A percentile compares a stretch with the other conserved stretches of the same genome.
phyloP scores from a whole-genome alignment of 1,140 invertebrate genomes.

The Drosophila leontia region DNA sequence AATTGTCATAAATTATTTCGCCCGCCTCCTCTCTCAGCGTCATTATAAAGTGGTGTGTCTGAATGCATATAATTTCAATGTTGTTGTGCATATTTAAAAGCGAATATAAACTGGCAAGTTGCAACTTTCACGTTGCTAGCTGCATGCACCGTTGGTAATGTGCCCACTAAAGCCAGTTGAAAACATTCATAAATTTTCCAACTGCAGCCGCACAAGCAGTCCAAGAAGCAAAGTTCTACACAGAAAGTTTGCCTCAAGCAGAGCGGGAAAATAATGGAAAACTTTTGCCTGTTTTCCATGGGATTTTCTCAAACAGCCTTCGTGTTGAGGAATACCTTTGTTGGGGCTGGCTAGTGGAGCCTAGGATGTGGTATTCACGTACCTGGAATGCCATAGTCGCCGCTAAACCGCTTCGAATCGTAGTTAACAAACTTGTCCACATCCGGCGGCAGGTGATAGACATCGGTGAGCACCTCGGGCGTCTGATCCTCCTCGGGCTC shows the following conservation, averaged over 20 bases:
- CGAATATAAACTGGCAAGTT: constrained; percentile 61
- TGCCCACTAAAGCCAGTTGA: constrained; percentile 66
- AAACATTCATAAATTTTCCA: constrained; percentile 75
- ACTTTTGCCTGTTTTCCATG: constrained; percentile 40
- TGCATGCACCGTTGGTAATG: constrained; percentile 32
- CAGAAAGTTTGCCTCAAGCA: constrained; percentile 57
- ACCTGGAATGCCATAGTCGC: constrained; percentile 90
- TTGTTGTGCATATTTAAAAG: constrained; percentile 68
- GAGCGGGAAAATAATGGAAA: constrained; percentile 54
- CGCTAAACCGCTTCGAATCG: constrained; percentile 88
- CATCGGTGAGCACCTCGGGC: constrained; percentile 89
- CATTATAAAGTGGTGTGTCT: constrained; percentile 36
- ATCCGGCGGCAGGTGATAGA: constrained; percentile 90
- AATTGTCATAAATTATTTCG: constrained; percentile 78
- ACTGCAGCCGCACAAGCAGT: constrained; percentile 25
- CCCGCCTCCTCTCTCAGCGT: constrained; percentile 12
- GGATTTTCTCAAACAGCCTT: constrained; percentile 20
- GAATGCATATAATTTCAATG: constrained; percentile 68
- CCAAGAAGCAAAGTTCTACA: constrained; percentile 58
- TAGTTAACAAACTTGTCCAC: constrained; percentile 89
- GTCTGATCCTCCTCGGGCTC: constrained; percentile 89
- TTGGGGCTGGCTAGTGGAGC: constrained; percentile 2
- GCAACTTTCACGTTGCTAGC: constrained; percentile 25
- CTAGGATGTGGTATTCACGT: constrained; percentile 38
- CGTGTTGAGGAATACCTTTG: constrained; percentile 22